A percentile compares a stretch with the other conserved stretches of the same genome.
Conservation (phyloP, 2,797 vertebrate genomes). For the Xiphophorus birchmanni region DNA sequence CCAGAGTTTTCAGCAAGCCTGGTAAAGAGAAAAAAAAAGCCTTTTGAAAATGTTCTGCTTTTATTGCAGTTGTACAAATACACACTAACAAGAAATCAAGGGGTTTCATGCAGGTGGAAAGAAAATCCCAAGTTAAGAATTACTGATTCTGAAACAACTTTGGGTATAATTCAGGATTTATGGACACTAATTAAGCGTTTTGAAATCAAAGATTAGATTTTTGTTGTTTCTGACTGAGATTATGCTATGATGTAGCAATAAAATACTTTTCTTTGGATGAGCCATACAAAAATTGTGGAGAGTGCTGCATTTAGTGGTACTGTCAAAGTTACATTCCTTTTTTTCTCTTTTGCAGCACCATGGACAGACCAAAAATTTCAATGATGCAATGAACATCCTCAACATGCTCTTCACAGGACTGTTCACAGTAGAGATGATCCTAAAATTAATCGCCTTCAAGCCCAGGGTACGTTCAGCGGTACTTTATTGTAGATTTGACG, state of each 20-base stretch:
- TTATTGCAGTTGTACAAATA: neutral
- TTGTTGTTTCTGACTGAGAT: neutral
- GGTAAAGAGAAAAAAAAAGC: neutral
- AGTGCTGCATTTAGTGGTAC: neutral
- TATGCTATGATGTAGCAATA: neutral
- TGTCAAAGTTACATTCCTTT: neutral
- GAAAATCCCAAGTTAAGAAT: neutral
- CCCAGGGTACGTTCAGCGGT: constrained; percentile 89
- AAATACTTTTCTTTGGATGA: neutral
- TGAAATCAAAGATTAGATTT: neutral
- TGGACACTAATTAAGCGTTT: neutral
- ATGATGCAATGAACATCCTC: constrained; percentile 98
- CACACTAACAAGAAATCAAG: neutral
- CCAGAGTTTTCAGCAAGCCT: neutral
- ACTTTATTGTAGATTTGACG: neutral
- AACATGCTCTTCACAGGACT: constrained; percentile 99
- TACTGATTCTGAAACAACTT: neutral
- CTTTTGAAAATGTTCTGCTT: neutral
- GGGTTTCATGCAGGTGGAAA: neutral
- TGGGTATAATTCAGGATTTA: neutral
- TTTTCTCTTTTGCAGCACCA: constrained; percentile 76
- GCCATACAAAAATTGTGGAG: neutral
- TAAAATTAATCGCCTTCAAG: constrained; percentile 99
- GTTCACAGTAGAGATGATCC: constrained; percentile 99
- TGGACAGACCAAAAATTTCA: constrained; percentile 89